Base-by-base conservation (phyloP, 2,888 invertebrate genomes). In the Melangyna quadrimaculata region DNA sequence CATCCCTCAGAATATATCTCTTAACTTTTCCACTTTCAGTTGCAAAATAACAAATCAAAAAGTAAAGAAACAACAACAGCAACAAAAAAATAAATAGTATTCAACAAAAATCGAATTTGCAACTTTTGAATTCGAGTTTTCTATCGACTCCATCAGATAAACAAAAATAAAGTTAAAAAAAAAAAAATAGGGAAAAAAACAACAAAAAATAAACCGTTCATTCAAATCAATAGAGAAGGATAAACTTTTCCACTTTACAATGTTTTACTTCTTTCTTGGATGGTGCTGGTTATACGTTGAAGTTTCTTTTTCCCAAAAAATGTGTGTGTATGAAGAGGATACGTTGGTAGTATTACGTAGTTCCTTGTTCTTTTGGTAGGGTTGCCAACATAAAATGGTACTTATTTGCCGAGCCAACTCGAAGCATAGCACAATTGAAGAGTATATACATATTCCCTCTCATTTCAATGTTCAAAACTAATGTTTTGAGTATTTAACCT, bases 171-270 rank as follows among this genome's bases (percentile, higher is more conserved):
- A 43, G 43, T 43, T 43, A 22, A 22, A 24, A 37, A 35, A 53
- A 51, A 65, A 43, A 9, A 29, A 17, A n/a, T n/a, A n/a, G n/a
- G n/a, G n/a, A n/a, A n/a, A n/a, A 45, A 45, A 48, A 57, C 35
- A 32, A 45, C 19, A 55, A 73, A 70, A 73, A 48, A 17, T n/a
- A 37, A 29, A 40, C n/a, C 57, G 14, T 78, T 78, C 72, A 79
- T 78, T 71, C 69, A 84, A 84, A 80, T 84, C 84, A 80, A 80
- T 84, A 75, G 53, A 57, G 71, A 71, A 75, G 80, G 84, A 75
- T 80, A 65, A 84, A 84, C 75, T 84, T 84, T 84, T 79, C 84
- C 84, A 80, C 84, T 84, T 80, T 80, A 72, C 84, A 80, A 80
- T 84, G 84, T 84, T 79, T 55, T 69, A 75, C 67, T 67, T 27